Percentiles rank a stretch among this genome's conserved stretches.
phyloP scores from a whole-genome alignment of 2,113 vertebrate genomes.

The Athene noctua region DNA sequence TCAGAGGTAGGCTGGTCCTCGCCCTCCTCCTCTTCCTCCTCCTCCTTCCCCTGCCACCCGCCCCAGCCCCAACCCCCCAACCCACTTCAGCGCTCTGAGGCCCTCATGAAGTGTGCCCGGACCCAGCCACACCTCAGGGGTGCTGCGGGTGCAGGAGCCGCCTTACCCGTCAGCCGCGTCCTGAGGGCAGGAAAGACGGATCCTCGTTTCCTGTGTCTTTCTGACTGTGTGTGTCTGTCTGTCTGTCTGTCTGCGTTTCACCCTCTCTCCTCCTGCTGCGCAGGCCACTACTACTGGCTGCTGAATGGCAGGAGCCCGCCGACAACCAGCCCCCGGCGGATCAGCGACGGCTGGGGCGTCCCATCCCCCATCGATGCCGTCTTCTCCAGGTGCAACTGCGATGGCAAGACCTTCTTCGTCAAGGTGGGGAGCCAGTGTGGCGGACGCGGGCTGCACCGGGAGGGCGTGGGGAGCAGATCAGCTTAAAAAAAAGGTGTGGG shows the following conservation, averaged over 20 bases:
- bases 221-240: no score
- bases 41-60: not conserved
- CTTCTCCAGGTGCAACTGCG: slow-evolving; percentile 95
- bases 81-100: not conserved
- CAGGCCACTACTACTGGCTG: slow-evolving; percentile 93
- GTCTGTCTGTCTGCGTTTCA: rapidly evolving
- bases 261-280: not conserved
- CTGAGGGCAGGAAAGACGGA: not conserved
- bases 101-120: not conserved
- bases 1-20: slow-evolving; percentile 75
- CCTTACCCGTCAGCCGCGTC: no score
- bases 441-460: not conserved
- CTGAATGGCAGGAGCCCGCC: slow-evolving; percentile 75
- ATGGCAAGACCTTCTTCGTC: slow-evolving; percentile 93
- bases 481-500: not conserved
- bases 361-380: slow-evolving; percentile 92
- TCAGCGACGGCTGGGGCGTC: slow-evolving; percentile 89
- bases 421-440: slow-evolving; percentile 74
- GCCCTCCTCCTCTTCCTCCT: no score
- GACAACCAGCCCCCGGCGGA: slow-evolving; percentile 76
- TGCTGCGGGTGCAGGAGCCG: not conserved
- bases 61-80: not conserved
- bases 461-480: not conserved
- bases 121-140: no score
- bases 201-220: rapidly evolving